Evolutionary conservation across 2,113 vertebrate species (phyloP).

Genomic region (Heliornis fulica): DNA sequence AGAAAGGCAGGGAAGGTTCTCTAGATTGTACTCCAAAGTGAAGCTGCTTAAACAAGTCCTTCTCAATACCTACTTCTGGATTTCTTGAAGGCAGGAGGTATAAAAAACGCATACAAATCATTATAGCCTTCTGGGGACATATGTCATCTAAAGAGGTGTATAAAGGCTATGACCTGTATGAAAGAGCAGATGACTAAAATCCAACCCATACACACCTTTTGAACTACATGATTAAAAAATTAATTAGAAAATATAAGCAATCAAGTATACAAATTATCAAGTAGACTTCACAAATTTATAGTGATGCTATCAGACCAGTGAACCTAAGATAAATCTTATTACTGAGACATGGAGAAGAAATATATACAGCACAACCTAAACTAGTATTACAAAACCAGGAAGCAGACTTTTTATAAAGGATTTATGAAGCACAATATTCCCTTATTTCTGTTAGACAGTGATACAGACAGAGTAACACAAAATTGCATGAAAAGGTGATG

Average conservation of each 20-base stretch:
- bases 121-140: neutral
- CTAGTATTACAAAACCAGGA: neutral
- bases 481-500: neutral
- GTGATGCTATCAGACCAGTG: neutral
- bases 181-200: neutral
- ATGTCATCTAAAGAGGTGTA: neutral
- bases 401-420: neutral
- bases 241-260: neutral
- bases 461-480: neutral
- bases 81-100: neutral
- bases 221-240: neutral
- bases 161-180: neutral
- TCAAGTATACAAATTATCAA: neutral
- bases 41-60: neutral
- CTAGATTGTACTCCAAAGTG: neutral
- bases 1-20: neutral
- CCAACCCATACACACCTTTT: neutral
- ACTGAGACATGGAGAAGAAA: neutral
- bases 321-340: neutral
- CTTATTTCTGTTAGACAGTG: neutral
- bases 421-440: neutral
- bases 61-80: neutral
- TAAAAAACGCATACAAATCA: neutral
- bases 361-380: neutral
- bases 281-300: neutral